phyloP scores from a whole-genome alignment of 1,140 invertebrate species.

The Drosophila yakuba region DNA sequence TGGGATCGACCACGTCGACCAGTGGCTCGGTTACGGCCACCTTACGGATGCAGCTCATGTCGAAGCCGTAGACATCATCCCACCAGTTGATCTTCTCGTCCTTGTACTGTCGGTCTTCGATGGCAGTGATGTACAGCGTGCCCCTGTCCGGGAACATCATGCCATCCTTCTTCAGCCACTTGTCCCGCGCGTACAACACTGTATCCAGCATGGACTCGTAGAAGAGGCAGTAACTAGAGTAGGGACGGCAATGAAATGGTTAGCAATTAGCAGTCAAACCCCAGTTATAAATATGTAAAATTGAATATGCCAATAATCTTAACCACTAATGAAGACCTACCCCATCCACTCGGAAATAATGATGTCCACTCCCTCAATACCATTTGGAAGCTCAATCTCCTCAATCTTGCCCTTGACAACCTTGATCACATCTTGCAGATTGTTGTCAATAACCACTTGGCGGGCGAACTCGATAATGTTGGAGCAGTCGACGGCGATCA shows the following conservation, averaged over 20 bases:
- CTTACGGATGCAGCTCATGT: constrained; percentile 99
- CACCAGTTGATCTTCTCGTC: constrained; percentile 99
- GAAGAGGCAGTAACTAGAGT: constrained; percentile 92
- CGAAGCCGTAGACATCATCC: constrained; percentile 99
- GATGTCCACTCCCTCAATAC: constrained; percentile 96
- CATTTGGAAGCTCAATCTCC: constrained; percentile 90
- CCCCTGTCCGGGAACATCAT: constrained; percentile 95
- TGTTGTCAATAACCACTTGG: constrained; percentile 95
- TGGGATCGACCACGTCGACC: constrained; percentile 99
- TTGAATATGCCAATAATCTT: too few relatives aligned
- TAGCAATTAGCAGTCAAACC: too few relatives aligned
- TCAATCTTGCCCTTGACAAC: constrained; percentile 98
- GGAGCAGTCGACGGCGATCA: constrained; percentile 98
- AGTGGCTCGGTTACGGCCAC: constrained; percentile 99
- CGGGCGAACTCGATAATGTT: constrained; percentile 98
- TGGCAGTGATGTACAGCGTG: constrained; percentile 94
- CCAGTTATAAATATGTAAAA: too few relatives aligned
- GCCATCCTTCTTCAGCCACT: constrained; percentile 94
- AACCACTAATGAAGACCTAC: constrained; percentile 65
- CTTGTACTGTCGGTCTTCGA: constrained; percentile 99
- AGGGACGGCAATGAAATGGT: too few relatives aligned
- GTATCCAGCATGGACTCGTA: constrained; percentile 99
- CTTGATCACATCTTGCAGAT: constrained; percentile 93
- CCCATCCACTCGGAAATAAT: constrained; percentile 99
- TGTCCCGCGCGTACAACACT: constrained; percentile 96